Percentiles rank a stretch among this genome's conserved stretches.
These are phyloP conservation scores for Eublepharis macularius DNA, from an alignment of 2,113 vertebrate species.

Conservation along the genomic window DNA sequence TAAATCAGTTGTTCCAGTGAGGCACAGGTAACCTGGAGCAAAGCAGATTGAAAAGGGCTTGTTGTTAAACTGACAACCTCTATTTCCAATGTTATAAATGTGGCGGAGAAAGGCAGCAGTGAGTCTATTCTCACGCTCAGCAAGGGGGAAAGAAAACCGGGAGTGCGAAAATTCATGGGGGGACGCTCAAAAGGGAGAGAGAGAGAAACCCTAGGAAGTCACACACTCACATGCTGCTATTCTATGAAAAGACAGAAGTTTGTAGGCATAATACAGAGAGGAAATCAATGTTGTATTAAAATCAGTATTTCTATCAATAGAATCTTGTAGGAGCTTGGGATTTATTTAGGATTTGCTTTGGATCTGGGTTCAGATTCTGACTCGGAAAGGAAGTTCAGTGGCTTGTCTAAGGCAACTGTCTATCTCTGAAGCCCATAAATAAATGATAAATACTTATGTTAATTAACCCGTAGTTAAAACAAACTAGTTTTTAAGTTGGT, in stretches of 20 bases:
- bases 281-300: too few species aligned
- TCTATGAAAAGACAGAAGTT: not conserved
- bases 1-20: slow-evolving; percentile 5
- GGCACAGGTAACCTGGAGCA: not conserved
- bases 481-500: too few species aligned
- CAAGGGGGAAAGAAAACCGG: not conserved
- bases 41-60: not conserved
- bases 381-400: not conserved
- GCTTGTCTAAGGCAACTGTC: not conserved
- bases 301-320: too few species aligned
- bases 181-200: not conserved
- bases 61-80: not conserved
- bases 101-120: slow-evolving; percentile 31
- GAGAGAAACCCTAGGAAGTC: slow-evolving; percentile 23
- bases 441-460: too few species aligned
- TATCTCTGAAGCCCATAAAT: not conserved
- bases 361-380: not conserved
- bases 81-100: slow-evolving; percentile 6
- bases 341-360: not conserved
- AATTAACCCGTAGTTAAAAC: too few species aligned
- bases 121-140: slow-evolving; percentile 25
- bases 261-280: too few species aligned
- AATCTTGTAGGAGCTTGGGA: not conserved
- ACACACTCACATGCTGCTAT: rapidly evolving
- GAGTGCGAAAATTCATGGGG: not conserved